Evolutionary conservation across 2,113 vertebrate genomes (phyloP).

Genomic region (Lophura nycthemera): DNA sequence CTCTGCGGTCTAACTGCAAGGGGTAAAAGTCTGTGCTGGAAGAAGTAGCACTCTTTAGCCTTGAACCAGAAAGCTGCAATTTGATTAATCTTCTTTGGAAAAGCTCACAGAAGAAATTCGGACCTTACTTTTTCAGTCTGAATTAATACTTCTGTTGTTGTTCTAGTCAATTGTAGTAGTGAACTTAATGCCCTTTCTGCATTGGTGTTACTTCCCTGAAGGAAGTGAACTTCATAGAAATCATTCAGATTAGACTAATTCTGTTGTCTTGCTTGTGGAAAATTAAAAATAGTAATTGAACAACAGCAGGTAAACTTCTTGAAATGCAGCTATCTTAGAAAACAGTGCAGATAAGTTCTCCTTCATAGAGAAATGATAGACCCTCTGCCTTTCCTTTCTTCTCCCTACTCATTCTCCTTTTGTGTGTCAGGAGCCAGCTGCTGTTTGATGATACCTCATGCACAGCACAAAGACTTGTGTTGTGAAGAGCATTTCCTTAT

Average conservation of each 20-base stretch:
- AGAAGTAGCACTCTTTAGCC: background rate
- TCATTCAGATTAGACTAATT: background rate
- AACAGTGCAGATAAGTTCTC: background rate
- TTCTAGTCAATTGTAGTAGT: background rate
- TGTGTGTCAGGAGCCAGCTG: background rate
- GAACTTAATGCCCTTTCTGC: background rate
- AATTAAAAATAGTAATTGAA: background rate
- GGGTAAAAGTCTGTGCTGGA: background rate
- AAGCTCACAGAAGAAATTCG: background rate
- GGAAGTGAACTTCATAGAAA: background rate
- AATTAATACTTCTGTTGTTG: background rate
- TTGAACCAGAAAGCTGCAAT: background rate
- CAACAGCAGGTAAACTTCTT: background rate
- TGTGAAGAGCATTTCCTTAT: background rate
- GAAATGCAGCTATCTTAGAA: background rate
- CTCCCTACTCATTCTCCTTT: no score
- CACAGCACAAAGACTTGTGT: background rate
- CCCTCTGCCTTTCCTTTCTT: background rate
- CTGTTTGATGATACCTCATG: background rate
- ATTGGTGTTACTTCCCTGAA: background rate
- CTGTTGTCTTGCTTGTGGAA: background rate
- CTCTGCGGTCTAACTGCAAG: background rate
- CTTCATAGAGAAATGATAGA: background rate
- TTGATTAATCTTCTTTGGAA: background rate
- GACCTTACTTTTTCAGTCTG: background rate